Evolutionary conservation across 2,113 vertebrate genomes (phyloP), one percentile per base, ranked within the genome.

Genomic region (Psettodes erumei): DNA sequence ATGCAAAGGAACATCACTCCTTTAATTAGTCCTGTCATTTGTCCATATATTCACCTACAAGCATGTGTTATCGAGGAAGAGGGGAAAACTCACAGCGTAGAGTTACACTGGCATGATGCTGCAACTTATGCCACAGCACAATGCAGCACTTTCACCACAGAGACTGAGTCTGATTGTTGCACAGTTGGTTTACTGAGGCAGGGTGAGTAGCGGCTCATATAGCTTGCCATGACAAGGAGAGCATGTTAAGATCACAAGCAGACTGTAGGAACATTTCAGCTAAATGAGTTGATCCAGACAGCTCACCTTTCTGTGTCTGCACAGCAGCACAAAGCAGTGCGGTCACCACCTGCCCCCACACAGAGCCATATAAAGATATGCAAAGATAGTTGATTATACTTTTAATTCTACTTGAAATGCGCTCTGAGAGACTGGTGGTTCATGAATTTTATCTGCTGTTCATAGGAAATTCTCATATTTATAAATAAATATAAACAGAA

Each of bases 1-100:
- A 68, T 75, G 65, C 69, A 62, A 64, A 40, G 87, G 92, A 89
- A 93, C 45, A 63, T 72, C 89, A 87, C 71, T 81, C 47, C n/a
- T 53, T 79, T 84, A 82, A 81, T 79, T 75, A 75, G 70, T 73
- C 33, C 75, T 70, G 77, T 75, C 83, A 51, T 59, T 72, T 77
- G 67, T 72, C 71, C 50, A 37, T 68, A 23, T 60, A 53, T 60
- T 43, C 62, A 38, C 33, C 25, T 38, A 13, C 2, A 38, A 53
- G 53, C 55, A 54, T 69, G 27, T 35, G 27, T 19, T 15, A 43
- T 38, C 43, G 19, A 37, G 38, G 40, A 27, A 21, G 43, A 47
- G 2, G 40, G 25, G 27, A 12, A 43, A 54, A 74, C 66, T 58
- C 25, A 48, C 54, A 77, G 28, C 58, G n/a, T n/a, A n/a, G n/a